Percentiles rank a stretch among this genome's conserved stretches.
Evolutionary conservation across 30 jellyfish, hydroid and myxozoan species (phyloP).

Genomic region (Aurelia coerulea): DNA sequence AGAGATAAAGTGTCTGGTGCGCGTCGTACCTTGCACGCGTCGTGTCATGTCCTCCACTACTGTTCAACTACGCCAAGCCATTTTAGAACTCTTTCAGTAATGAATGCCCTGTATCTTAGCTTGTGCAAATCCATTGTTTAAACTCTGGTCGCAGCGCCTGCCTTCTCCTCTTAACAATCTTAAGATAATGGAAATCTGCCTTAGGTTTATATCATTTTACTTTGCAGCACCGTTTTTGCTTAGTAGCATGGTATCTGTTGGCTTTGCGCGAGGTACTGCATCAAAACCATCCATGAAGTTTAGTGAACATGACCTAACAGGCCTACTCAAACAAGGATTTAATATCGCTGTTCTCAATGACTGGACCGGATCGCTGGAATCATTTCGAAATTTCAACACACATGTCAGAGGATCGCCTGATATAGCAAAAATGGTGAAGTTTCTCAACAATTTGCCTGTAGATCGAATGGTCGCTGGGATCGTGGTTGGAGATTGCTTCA

Average conservation of each 20-base stretch:
- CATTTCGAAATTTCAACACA: conserved; percentile 33
- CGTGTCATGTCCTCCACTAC: too few species aligned
- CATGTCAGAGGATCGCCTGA: conserved; percentile 18
- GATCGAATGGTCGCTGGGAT: conserved; percentile 60
- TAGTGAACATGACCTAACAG: neutral
- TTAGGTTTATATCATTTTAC: too few species aligned
- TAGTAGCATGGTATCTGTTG: conserved; percentile 37
- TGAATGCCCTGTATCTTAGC: too few species aligned
- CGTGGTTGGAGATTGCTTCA: conserved; percentile 60
- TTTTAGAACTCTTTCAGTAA: too few species aligned
- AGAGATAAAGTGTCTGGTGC: too few species aligned
- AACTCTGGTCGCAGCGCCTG: too few species aligned
- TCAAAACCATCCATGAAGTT: neutral
- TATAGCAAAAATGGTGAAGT: conserved; percentile 30
- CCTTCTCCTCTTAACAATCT: too few species aligned
- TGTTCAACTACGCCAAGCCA: too few species aligned
- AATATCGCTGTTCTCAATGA: conserved; percentile 54
- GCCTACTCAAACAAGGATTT: conserved; percentile 29
- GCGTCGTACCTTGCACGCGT: too few species aligned
- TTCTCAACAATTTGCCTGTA: conserved; percentile 41
- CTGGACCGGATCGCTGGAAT: conserved; percentile 56
- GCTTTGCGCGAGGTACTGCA: conserved; percentile 12
- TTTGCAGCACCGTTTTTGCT: conserved; percentile 45
- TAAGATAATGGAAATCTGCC: too few species aligned
- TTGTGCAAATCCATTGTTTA: too few species aligned